Evolutionary conservation across 2,888 invertebrate species (phyloP).

Genomic region (Glyphotaelius pellucidus): DNA sequence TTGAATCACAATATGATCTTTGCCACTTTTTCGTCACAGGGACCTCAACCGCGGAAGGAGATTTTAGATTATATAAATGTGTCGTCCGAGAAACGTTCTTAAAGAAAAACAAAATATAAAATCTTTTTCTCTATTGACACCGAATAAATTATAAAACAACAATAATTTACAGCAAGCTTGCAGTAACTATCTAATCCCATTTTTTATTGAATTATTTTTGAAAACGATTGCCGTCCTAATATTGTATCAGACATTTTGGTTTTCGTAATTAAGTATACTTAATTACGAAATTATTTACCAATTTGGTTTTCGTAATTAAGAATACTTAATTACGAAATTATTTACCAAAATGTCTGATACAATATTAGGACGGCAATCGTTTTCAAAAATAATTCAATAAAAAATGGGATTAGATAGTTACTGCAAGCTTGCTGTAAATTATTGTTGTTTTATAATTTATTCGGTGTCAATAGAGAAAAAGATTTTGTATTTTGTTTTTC

Average conservation of each 20-base stretch:
- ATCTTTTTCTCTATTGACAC: too few relatives aligned
- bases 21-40: neutral
- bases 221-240: neutral
- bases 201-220: neutral
- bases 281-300: too few relatives aligned
- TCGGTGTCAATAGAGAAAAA: too few relatives aligned
- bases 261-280: too few relatives aligned
- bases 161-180: too few relatives aligned
- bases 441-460: too few relatives aligned
- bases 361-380: neutral
- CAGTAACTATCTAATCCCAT: neutral
- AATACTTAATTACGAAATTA: too few relatives aligned
- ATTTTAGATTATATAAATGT: neutral
- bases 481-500: too few relatives aligned
- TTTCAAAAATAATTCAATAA: neutral
- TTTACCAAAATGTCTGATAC: neutral
- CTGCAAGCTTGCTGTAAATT: too few relatives aligned
- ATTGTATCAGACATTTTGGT: neutral
- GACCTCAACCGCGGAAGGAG: neutral
- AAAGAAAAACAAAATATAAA: neutral
- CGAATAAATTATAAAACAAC: too few relatives aligned
- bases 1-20: constrained; percentile 46
- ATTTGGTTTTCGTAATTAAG: too few relatives aligned
- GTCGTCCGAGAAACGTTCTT: neutral
- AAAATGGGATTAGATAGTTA: neutral